phyloP scores from a whole-genome alignment of 2,113 vertebrate species.

The Stigmatopora nigra region DNA sequence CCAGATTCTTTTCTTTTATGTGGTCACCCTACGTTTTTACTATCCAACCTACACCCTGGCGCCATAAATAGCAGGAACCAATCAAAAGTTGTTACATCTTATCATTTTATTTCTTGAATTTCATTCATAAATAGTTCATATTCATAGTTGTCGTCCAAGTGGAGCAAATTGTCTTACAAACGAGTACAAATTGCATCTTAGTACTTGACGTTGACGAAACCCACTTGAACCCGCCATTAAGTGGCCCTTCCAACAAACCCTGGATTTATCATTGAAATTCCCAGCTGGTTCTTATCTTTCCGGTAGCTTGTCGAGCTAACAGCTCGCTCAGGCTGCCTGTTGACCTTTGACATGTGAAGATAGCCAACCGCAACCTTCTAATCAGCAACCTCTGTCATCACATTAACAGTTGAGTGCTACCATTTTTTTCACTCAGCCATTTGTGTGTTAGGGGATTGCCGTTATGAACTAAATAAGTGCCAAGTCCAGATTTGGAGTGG shows the following conservation, averaged over 20 bases:
- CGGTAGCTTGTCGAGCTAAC: conserved; percentile 17
- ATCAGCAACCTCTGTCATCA: conserved; percentile 45
- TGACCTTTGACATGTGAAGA: conserved; percentile 31
- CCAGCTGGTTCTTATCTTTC: conserved; percentile 2
- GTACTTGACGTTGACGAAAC: background rate
- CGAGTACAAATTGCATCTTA: background rate
- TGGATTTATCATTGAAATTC: background rate
- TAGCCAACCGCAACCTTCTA: conserved; percentile 25
- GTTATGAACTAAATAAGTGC: conserved; percentile 21
- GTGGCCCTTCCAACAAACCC: conserved; percentile 1
- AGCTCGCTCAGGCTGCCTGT: conserved; percentile 16
- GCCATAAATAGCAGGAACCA: too few species aligned
- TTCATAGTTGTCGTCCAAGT: background rate
- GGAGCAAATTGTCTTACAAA: background rate
- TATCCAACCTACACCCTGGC: conserved; percentile 16
- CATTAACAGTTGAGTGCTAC: background rate
- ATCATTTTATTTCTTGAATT: too few species aligned
- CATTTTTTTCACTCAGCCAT: conserved; percentile 19
- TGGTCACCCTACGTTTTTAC: conserved; percentile 56
- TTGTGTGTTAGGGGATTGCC: conserved; percentile 33
- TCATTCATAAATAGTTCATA: too few species aligned
- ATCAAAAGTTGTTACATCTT: too few species aligned
- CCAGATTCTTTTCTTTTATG: conserved; percentile 61
- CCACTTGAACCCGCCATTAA: background rate
- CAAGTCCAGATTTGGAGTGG: conserved; percentile 6